Percentiles rank a stretch among this genome's conserved stretches.
These are phyloP conservation scores for Podilymbus podiceps DNA, from an alignment of 2,113 vertebrate genomes.

Conservation along the genomic window DNA sequence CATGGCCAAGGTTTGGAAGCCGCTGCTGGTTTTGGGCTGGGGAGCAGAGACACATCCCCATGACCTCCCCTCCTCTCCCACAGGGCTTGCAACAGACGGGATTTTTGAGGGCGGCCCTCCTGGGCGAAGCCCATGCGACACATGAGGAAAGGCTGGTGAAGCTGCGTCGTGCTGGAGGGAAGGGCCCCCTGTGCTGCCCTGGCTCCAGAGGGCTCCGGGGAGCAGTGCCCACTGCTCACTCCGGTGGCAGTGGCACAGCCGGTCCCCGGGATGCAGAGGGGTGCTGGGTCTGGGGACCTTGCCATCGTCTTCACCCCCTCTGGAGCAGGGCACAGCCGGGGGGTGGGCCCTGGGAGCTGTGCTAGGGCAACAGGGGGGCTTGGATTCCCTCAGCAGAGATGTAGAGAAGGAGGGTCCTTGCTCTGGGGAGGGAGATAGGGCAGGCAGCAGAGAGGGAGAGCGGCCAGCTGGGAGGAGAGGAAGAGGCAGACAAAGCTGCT, in stretches of 20 bases:
- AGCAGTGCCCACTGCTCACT: rapidly evolving
- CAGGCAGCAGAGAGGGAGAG: neutral
- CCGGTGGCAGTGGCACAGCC: rapidly evolving
- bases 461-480: neutral
- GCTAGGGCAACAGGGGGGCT: rapidly evolving
- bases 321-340: neutral
- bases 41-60: rapidly evolving
- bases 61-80: neutral
- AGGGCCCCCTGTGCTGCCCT: rapidly evolving
- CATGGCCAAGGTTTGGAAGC: neutral
- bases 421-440: neutral
- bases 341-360: neutral
- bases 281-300: neutral
- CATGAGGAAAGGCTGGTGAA: too few species aligned
- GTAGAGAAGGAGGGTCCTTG: neutral
- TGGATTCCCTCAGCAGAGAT: neutral
- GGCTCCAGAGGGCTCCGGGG: neutral
- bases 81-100: rapidly evolving
- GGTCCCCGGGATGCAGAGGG: rapidly evolving
- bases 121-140: rapidly evolving
- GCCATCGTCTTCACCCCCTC: neutral
- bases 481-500: conserved; percentile 21
- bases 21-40: rapidly evolving
- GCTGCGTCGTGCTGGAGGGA: rapidly evolving
- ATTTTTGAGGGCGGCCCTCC: neutral